Conservation (phyloP, 2,888 invertebrate species). For the Fragum fragum region DNA sequence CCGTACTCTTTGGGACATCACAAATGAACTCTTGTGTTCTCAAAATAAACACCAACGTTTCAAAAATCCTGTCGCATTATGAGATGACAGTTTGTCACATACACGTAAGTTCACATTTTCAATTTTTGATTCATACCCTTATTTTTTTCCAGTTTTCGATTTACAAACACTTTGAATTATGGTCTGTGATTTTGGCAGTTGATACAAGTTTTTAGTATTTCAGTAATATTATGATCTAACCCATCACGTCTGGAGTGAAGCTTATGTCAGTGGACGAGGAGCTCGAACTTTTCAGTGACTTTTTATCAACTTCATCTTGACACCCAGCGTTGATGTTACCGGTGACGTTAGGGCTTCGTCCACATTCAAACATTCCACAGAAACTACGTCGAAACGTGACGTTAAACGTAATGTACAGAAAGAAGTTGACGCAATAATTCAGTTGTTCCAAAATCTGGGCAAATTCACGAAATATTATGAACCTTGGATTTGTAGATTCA, state of each 20-base stretch:
- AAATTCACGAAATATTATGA: slow-evolving; percentile 70
- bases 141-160: no score
- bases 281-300: not conserved
- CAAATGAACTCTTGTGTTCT: no score
- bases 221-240: no score
- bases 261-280: not conserved
- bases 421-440: slow-evolving; percentile 77
- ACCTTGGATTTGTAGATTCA: slow-evolving; percentile 50
- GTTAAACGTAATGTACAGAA: slow-evolving; percentile 71
- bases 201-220: no score
- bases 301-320: not conserved
- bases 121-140: no score
- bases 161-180: no score
- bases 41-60: no score
- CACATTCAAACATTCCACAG: slow-evolving; percentile 20
- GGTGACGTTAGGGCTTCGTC: not conserved
- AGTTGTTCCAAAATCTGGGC: slow-evolving; percentile 72
- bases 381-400: slow-evolving; percentile 50
- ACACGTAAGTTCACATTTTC: no score
- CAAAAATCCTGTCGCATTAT: no score
- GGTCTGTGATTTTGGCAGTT: no score
- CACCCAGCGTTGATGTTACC: not conserved
- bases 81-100: no score
- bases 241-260: not conserved
- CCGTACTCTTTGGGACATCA: no score